Conservation (phyloP, 2,113 vertebrate genomes). For the Elachura formosa region DNA sequence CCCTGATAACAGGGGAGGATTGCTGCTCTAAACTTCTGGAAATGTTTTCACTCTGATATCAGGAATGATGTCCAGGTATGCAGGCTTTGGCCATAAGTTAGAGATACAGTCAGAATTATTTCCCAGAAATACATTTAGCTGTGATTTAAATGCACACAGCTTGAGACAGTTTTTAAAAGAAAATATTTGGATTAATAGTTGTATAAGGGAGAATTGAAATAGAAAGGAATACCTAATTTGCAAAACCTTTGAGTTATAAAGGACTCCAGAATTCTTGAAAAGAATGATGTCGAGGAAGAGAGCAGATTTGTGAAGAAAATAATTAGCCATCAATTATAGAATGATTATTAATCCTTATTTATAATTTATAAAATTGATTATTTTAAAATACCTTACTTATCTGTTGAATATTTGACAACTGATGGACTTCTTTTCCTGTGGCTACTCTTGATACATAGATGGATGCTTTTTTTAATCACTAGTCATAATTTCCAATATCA, state of each 20-base stretch:
- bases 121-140: not conserved
- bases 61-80: not conserved
- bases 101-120: not conserved
- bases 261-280: not conserved
- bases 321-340: not conserved
- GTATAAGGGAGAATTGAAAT: not conserved
- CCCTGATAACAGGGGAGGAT: not conserved
- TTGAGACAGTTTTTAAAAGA: not conserved
- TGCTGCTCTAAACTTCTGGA: not conserved
- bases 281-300: not conserved
- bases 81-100: rapidly evolving
- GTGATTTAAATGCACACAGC: not conserved
- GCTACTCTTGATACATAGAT: not conserved
- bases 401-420: not conserved
- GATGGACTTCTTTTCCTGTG: not conserved
- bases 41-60: not conserved
- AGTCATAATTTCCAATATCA: not conserved
- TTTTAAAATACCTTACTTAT: not conserved
- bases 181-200: not conserved
- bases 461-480: not conserved
- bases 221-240: not conserved
- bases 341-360: not conserved
- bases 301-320: not conserved
- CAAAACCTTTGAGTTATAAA: not conserved
- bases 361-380: not conserved